Conservation (phyloP, 35 echinoderm and acorn worm genomes). For the Heliocidaris erythrogramma region DNA sequence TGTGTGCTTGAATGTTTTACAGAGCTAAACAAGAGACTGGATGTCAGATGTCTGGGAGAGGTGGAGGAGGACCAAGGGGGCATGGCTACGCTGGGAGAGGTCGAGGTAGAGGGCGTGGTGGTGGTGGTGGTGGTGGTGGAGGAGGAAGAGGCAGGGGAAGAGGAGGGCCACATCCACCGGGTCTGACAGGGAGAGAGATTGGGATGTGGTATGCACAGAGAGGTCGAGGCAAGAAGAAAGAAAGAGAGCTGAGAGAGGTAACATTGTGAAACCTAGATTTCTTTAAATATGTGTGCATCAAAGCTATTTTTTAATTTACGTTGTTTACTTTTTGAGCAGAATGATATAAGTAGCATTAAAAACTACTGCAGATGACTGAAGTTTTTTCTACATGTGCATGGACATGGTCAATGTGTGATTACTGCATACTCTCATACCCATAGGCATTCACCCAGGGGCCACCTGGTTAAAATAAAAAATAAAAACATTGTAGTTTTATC, state of each 20-base stretch:
- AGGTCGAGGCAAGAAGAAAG: conserved; percentile 55
- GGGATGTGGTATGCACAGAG: conserved; percentile 87
- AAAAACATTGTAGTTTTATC: no score
- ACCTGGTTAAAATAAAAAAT: no score
- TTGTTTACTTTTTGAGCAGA: neutral
- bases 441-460: no score
- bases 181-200: conserved; percentile 81
- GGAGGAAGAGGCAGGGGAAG: conserved; percentile 56
- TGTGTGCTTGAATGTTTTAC: no score
- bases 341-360: neutral
- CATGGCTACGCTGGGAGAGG: neutral
- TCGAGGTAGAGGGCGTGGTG: neutral
- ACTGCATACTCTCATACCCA: no score
- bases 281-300: neutral
- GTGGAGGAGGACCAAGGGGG: conserved; percentile 29
- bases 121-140: conserved; percentile 31
- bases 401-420: neutral
- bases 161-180: conserved; percentile 62
- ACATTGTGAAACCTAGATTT: neutral
- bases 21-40: neutral
- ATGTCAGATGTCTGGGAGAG: conserved; percentile 42
- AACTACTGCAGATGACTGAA: neutral
- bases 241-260: conserved; percentile 59
- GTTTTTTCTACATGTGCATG: neutral
- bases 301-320: neutral